Evolutionary conservation across 92 coral and sea anemone species (phyloP).

Genomic region (Heliopora coerulea): DNA sequence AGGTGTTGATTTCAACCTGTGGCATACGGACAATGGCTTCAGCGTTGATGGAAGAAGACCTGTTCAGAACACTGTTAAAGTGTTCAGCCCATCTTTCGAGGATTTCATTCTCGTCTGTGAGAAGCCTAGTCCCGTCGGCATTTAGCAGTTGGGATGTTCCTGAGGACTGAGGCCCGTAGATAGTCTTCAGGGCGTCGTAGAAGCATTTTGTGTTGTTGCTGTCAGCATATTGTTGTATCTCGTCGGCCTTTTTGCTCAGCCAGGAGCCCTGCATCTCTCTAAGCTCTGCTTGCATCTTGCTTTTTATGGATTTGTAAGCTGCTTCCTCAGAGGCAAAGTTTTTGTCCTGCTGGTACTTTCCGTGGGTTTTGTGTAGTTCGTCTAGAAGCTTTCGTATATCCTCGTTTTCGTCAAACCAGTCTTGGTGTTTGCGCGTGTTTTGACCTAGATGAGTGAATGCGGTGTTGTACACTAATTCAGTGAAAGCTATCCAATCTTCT

Average conservation of each 20-base stretch:
- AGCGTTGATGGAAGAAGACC: constrained; percentile 38
- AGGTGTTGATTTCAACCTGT: constrained; percentile 24
- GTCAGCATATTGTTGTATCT: too few species aligned
- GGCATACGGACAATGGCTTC: constrained; percentile 44
- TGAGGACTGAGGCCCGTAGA: too few species aligned
- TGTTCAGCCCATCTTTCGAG: constrained; percentile 21
- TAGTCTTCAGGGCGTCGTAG: too few species aligned
- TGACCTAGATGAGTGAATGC: constrained; percentile 41
- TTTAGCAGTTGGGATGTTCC: too few species aligned
- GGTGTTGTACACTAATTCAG: constrained; percentile 27
- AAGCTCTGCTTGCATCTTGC: too few species aligned
- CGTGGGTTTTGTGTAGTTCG: constrained; percentile 29
- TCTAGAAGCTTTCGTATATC: too few species aligned
- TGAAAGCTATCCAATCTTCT: constrained; percentile 41
- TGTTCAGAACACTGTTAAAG: constrained; percentile 20
- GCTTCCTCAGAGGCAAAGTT: constrained; percentile 10
- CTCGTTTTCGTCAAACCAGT: constrained; percentile 60
- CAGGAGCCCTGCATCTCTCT: too few species aligned
- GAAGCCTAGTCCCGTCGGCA: constrained; percentile 1
- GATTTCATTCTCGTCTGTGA: constrained; percentile 2
- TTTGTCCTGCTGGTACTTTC: constrained; percentile 50
- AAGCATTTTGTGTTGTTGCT: too few species aligned
- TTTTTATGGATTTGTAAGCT: too few species aligned
- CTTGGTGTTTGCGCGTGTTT: constrained; percentile 41
- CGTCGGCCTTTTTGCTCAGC: too few species aligned